Evolutionary conservation across 2,797 vertebrate genomes (phyloP), one percentile per base, ranked within the genome.

Genomic region (Danio jaintianensis): DNA sequence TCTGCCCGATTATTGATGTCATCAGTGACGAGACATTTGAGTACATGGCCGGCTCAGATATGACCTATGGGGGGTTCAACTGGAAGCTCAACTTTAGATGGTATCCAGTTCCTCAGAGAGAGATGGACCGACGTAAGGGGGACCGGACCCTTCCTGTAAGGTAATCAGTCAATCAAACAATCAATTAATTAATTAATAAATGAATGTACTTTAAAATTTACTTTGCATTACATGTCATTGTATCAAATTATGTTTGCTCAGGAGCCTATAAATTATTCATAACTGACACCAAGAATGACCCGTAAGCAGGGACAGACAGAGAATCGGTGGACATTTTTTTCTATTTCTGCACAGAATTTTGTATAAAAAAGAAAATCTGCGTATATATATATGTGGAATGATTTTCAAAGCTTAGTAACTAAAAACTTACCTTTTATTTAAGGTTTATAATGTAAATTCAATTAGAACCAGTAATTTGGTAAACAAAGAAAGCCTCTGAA

Each of bases 51-150:
- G 98, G 98, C 0, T 99, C 98, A 0, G 98, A 99, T 83, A 99
- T 99, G 98, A 99, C 98, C 1, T 99, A 99, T 0, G 98, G 98
- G 0, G 98, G 97, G 61, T 98, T 99, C 91, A 99, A 99, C 92
- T 99, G 97, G 98, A 99, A 98, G 85, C 94, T 99, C 18, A 99
- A 99, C 88, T 99, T 99, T 84, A 95, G 97, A 88, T 98, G 97
- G 98, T 99, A 99, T 76, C 98, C 98, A 0, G 98, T 99, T 61
- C 98, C 98, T 15, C 98, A 97, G 91, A 91, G 98, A 88, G 98
- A 99, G 91, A 99, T 99, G 98, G 98, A 99, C 87, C 91, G 98
- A 22, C 95, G 97, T 85, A 99, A 98, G 89, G 97, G 97, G 85
- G 98, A 99, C 91, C 95, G 98, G 88, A 98, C 97, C 0, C 89